Conservation (phyloP, 2,888 invertebrate genomes). For the Craniophora ligustri region DNA sequence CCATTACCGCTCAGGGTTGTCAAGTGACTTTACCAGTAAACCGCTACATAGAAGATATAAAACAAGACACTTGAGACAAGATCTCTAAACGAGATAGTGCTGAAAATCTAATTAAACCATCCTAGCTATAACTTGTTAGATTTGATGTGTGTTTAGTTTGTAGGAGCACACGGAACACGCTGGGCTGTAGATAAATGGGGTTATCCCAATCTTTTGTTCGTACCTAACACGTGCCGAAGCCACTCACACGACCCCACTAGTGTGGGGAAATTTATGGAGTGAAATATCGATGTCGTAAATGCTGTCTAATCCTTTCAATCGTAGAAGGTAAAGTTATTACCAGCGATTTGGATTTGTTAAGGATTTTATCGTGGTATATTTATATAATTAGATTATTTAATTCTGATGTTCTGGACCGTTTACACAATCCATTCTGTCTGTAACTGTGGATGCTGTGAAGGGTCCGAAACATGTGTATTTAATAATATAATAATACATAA, state of each 20-base stretch:
- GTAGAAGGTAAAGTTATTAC: neutral
- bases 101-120: slow-evolving; percentile 37
- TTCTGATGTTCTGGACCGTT: too few relatives aligned
- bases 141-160: slow-evolving; percentile 52
- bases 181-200: slow-evolving; percentile 48
- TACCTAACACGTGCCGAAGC: slow-evolving; percentile 52
- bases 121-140: slow-evolving; percentile 42
- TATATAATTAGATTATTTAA: too few relatives aligned
- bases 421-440: too few relatives aligned
- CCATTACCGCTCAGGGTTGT: too few relatives aligned
- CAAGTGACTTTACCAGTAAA: slow-evolving; percentile 2
- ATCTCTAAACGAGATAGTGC: slow-evolving; percentile 27
- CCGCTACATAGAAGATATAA: slow-evolving; percentile 7
- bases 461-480: too few relatives aligned
- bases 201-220: slow-evolving; percentile 59
- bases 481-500: too few relatives aligned
- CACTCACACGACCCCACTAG: slow-evolving; percentile 46
- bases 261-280: slow-evolving; percentile 7
- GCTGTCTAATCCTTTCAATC: neutral
- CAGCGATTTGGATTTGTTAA: neutral
- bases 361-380: too few relatives aligned
- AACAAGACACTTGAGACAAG: slow-evolving; percentile 13
- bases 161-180: slow-evolving; percentile 31
- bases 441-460: too few relatives aligned
- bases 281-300: slow-evolving; percentile 7